Conservation (phyloP, 2,113 vertebrate species). For the Craseonycteris thonglongyai region DNA sequence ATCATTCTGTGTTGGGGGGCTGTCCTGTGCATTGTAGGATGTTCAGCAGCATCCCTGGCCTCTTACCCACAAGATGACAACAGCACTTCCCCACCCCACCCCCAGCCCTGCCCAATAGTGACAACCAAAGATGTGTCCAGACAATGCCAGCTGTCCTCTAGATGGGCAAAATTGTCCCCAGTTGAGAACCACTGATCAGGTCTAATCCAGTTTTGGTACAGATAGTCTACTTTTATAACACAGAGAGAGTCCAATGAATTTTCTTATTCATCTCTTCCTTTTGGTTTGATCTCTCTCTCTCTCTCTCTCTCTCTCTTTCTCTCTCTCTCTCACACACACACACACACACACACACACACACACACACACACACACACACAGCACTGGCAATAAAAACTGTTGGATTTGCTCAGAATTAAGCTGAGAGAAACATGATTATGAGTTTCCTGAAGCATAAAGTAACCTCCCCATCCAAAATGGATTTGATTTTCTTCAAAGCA, state of each 20-base stretch:
- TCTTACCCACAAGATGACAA: neutral
- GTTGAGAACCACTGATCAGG: neutral
- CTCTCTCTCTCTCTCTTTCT: too few relatives aligned
- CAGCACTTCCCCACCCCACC: neutral
- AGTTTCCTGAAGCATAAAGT: constrained; percentile 8
- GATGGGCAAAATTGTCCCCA: neutral
- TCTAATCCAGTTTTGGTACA: neutral
- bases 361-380: neutral
- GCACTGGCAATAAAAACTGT: neutral
- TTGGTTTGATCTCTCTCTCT: neutral
- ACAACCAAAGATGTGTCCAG: neutral
- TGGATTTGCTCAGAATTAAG: neutral
- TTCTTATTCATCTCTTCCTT: neutral
- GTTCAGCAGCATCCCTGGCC: neutral
- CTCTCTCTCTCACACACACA: too few relatives aligned
- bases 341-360: neutral
- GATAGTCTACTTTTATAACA: neutral
- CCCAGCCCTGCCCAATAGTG: neutral
- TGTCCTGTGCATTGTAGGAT: neutral
- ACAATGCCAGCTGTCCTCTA: neutral
- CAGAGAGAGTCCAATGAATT: neutral
- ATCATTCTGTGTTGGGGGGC: neutral
- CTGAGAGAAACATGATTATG: neutral
- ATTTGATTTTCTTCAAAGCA: constrained; percentile 26
- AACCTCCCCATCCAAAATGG: neutral